These are phyloP conservation scores for Drosophila teissieri DNA, from an alignment of 1,140 invertebrate species.

Conservation along the genomic window DNA sequence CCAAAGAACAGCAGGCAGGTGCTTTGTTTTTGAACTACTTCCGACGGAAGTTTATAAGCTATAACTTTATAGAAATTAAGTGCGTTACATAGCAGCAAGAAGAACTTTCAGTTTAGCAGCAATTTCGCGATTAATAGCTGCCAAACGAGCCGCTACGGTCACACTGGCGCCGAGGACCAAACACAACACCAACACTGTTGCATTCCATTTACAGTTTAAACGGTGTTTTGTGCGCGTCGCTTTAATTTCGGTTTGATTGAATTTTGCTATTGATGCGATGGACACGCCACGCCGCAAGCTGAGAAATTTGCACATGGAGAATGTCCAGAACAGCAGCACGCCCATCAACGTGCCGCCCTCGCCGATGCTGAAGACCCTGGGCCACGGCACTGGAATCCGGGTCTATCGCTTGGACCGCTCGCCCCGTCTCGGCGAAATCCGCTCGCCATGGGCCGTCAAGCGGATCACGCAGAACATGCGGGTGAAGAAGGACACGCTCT, in stretches of 20 bases:
- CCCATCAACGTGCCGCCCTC: conserved; percentile 76
- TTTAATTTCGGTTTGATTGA: conserved; percentile 13
- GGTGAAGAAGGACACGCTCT: conserved; percentile 65
- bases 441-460: conserved; percentile 94
- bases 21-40: background rate
- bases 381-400: conserved; percentile 87
- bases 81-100: background rate
- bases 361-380: conserved; percentile 75
- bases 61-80: background rate
- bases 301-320: conserved; percentile 71
- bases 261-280: conserved; percentile 31
- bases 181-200: background rate
- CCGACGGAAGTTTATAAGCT: background rate
- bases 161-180: background rate
- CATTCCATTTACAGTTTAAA: conserved; percentile 29
- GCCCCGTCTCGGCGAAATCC: conserved; percentile 87
- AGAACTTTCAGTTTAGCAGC: too few relatives aligned
- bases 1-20: background rate
- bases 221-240: conserved; percentile 60
- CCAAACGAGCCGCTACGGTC: background rate
- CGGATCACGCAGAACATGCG: conserved; percentile 85
- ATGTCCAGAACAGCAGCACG: conserved; percentile 68
- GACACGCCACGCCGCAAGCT: conserved; percentile 72
- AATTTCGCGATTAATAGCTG: background rate
- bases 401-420: conserved; percentile 91